Conservation (phyloP, 2,797 vertebrate species). For the Antrozous pallidus region DNA sequence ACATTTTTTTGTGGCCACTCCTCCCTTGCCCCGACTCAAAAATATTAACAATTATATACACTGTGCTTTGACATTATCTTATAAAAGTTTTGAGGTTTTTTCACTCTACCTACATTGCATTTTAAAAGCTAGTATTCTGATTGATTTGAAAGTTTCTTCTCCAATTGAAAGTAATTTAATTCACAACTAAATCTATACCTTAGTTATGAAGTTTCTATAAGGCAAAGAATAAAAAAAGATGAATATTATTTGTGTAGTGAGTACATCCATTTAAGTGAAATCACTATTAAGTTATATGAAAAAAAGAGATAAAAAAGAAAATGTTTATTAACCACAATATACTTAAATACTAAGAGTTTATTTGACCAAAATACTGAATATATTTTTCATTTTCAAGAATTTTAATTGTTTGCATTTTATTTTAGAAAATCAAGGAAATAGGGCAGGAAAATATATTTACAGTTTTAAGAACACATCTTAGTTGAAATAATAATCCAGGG, state of each 20-base stretch:
- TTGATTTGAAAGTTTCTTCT: slow-evolving; percentile 51
- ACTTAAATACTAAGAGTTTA: slow-evolving; percentile 45
- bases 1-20: not conserved
- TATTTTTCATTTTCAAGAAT: slow-evolving; percentile 66
- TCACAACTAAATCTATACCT: not conserved
- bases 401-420: slow-evolving; percentile 39
- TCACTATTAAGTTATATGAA: not conserved
- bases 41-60: not conserved
- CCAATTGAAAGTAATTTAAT: slow-evolving; percentile 25
- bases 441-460: not conserved
- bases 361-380: slow-evolving; percentile 64
- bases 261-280: slow-evolving; percentile 21
- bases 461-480: not conserved
- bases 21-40: not conserved
- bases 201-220: slow-evolving; percentile 33
- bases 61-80: not conserved
- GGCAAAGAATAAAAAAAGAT: not conserved
- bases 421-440: slow-evolving; percentile 54
- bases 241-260: slow-evolving; percentile 53
- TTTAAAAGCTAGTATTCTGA: not conserved
- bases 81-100: not conserved
- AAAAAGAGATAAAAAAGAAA: slow-evolving; percentile 15
- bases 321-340: slow-evolving; percentile 21
- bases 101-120: not conserved
- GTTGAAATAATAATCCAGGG: slow-evolving; percentile 35